Percentiles rank a stretch among this genome's conserved stretches.
These are phyloP conservation scores for Steatocranus sp. DNA, from an alignment of 2,797 vertebrate genomes.

Conservation along the genomic window DNA sequence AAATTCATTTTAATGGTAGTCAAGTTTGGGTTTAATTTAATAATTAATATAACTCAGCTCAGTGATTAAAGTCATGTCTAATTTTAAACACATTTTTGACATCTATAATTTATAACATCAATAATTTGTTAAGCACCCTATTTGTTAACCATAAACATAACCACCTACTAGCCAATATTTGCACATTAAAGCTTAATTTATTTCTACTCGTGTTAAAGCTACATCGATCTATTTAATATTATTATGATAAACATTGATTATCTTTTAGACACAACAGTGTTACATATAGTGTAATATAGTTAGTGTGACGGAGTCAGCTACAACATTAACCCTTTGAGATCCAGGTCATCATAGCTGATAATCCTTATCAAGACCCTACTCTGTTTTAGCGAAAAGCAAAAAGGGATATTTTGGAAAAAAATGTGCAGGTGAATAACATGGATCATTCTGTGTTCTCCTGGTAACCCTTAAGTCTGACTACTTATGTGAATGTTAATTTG, in stretches of 20 bases:
- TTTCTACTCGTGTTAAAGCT: background rate
- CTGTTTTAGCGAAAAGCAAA: background rate
- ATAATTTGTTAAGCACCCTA: background rate
- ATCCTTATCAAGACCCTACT: background rate
- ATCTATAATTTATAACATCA: background rate
- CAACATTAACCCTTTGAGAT: background rate
- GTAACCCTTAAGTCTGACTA: background rate
- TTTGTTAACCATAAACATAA: background rate
- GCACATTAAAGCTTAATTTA: background rate
- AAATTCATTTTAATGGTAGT: background rate
- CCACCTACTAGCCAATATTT: background rate
- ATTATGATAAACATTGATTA: background rate
- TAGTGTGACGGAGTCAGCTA: background rate
- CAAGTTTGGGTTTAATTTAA: background rate
- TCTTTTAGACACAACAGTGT: background rate
- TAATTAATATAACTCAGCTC: background rate
- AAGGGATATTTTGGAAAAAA: rapidly evolving
- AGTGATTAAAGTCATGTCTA: background rate
- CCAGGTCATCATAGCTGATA: background rate
- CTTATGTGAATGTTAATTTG: background rate
- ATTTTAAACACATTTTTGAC: background rate
- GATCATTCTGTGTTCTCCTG: background rate
- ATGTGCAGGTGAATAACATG: background rate
- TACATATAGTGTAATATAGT: background rate
- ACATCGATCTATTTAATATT: background rate